Conservation (phyloP, 2,888 invertebrate species). For the Deilephila elpenor region DNA sequence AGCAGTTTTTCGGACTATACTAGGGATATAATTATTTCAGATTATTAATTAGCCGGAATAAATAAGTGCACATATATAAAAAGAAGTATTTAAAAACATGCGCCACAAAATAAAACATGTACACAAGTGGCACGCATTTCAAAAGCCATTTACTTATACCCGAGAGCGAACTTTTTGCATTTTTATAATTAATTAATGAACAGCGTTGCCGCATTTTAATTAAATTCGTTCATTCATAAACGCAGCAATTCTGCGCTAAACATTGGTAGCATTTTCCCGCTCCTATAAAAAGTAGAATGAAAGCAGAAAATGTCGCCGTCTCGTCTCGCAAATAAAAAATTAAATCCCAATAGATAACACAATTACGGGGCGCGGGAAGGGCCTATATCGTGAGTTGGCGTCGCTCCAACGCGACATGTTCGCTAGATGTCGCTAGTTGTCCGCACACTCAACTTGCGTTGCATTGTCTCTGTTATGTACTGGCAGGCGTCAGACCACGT, state of each 20-base stretch:
- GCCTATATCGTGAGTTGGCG: neutral
- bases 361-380: neutral
- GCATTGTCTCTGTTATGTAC: neutral
- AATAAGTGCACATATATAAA: neutral
- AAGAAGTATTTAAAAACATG: neutral
- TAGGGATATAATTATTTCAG: too few species aligned
- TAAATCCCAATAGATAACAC: slow-evolving; percentile 15
- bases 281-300: neutral
- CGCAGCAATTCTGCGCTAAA: neutral
- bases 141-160: neutral
- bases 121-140: neutral
- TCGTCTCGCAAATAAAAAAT: neutral
- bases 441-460: neutral
- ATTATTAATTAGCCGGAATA: neutral
- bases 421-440: slow-evolving; percentile 19
- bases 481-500: neutral
- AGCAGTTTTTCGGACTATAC: too few species aligned
- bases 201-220: slow-evolving; percentile 13
- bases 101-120: neutral
- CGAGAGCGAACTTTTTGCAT: neutral
- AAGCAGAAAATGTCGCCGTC: neutral
- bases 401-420: neutral
- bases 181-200: slow-evolving; percentile 19
- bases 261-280: neutral
- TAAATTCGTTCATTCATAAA: slow-evolving; percentile 24